phyloP scores from a whole-genome alignment of 2,797 vertebrate genomes.

The Pogoniulus pusillus region DNA sequence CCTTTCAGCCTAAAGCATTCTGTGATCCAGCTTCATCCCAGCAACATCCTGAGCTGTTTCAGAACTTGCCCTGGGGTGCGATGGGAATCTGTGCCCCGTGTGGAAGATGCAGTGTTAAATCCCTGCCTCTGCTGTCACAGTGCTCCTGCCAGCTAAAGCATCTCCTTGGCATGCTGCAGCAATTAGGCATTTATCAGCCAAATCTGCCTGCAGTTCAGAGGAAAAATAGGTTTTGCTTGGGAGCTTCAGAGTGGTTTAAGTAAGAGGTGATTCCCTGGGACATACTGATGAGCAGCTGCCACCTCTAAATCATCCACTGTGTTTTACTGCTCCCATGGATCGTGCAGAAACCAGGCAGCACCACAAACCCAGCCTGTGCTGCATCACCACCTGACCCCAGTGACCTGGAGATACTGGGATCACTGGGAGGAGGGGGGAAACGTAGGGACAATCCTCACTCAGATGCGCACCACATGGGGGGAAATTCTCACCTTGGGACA shows the following conservation, averaged over 20 bases:
- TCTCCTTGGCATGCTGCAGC: not conserved
- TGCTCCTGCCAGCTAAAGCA: slow-evolving; percentile 1
- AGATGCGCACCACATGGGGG: not conserved
- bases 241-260: slow-evolving; percentile 28
- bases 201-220: slow-evolving; percentile 1
- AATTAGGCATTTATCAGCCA: slow-evolving; percentile 19
- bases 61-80: not conserved
- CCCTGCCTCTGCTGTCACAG: not conserved
- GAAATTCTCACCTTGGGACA: not conserved
- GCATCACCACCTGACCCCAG: not conserved
- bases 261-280: slow-evolving; percentile 16
- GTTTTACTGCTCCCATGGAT: not conserved
- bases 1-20: not conserved
- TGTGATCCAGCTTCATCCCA: not conserved
- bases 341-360: not conserved
- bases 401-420: not conserved
- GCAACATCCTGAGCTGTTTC: not conserved
- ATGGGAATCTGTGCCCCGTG: not conserved
- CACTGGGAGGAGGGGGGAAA: not conserved
- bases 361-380: not conserved
- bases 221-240: slow-evolving; percentile 7
- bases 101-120: not conserved
- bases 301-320: not conserved
- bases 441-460: not conserved
- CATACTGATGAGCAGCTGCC: slow-evolving; percentile 7